A percentile compares a stretch with the other conserved stretches of the same genome.
Evolutionary conservation across 2,797 vertebrate genomes (phyloP).

Genomic region (Corythornis leucogaster): DNA sequence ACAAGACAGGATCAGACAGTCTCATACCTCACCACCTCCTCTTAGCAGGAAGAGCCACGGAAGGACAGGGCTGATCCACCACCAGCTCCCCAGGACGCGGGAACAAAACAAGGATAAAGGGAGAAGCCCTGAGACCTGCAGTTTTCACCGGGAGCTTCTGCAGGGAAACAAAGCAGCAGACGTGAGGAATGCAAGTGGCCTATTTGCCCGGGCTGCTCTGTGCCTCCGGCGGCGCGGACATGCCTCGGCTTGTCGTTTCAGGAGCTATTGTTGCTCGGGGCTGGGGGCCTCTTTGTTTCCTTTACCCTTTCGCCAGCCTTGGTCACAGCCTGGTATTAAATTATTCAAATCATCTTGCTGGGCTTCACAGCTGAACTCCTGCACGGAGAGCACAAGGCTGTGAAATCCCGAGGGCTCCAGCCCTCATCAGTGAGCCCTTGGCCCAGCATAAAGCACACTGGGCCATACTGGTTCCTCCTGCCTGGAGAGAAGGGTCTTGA

Average conservation of each 20-base stretch:
- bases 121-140: constrained; percentile 48
- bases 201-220: constrained; percentile 42
- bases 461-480: neutral
- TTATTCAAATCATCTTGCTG: constrained; percentile 44
- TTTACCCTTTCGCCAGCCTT: constrained; percentile 55
- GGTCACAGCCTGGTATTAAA: constrained; percentile 59
- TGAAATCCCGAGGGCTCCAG: neutral
- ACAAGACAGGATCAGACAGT: neutral
- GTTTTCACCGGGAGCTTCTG: constrained; percentile 35
- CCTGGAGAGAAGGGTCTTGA: fast-evolving
- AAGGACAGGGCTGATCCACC: neutral
- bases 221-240: constrained; percentile 51
- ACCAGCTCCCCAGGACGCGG: neutral
- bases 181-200: constrained; percentile 64
- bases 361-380: constrained; percentile 12
- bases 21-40: neutral
- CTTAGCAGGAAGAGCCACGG: neutral
- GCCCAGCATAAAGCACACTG: neutral
- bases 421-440: fast-evolving
- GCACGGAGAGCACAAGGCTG: neutral
- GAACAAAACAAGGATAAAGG: neutral
- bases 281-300: constrained; percentile 67
- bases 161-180: constrained; percentile 63
- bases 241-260: constrained; percentile 56
- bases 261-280: constrained; percentile 59